Evolutionary conservation across 2,113 vertebrate species (phyloP), one percentile per base, ranked within the genome.

Genomic region (Oenanthe oenanthe): DNA sequence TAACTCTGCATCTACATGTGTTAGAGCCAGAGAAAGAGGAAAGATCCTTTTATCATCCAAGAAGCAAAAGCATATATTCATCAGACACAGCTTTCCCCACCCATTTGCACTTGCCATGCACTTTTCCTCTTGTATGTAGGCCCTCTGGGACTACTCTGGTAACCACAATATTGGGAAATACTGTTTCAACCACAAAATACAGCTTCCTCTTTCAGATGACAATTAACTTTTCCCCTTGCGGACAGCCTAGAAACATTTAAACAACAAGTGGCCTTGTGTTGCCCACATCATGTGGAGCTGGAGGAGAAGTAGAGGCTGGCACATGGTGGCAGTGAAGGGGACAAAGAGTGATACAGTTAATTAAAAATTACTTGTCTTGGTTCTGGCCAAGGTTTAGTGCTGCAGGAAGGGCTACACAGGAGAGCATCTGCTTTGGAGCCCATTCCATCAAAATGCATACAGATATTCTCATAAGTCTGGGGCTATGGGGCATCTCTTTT

Each of bases 101-200:
- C 47, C 7, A 0, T 28, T 18, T 88, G 58, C 92, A 93, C 88
- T 92, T 88, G 78, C 74, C 34, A 9, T 42, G 47, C 25, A 50
- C 58, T 93, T 89, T 90, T 77, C 67, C 88, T 60, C 68, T 25
- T 32, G 38, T 28, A 60, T 71, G 63, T 67, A 61, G 45, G 56
- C 43, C 68, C 65, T 86, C 61, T 77, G 83, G 47, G 54, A 63
- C 40, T 80, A 20, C 63, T 83, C 43, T 56, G 63, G 38, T 88
- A 97, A 86, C 71, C 60, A 51, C 75, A 85, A 47, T 16, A 43
- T 86, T 95, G 79, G 79, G 94, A 96, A 95, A 93, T 25, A 74
- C 28, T 79, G 26, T 85, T 95, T 74, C 48, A 63, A 58, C 79
- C 68, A 88, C 91, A 88, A 92, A 80, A 92, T 51, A 42, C 38